Evolutionary conservation across 2,113 vertebrate genomes (phyloP), one percentile per base, ranked within the genome.

Genomic region (Pelecanus crispus): DNA sequence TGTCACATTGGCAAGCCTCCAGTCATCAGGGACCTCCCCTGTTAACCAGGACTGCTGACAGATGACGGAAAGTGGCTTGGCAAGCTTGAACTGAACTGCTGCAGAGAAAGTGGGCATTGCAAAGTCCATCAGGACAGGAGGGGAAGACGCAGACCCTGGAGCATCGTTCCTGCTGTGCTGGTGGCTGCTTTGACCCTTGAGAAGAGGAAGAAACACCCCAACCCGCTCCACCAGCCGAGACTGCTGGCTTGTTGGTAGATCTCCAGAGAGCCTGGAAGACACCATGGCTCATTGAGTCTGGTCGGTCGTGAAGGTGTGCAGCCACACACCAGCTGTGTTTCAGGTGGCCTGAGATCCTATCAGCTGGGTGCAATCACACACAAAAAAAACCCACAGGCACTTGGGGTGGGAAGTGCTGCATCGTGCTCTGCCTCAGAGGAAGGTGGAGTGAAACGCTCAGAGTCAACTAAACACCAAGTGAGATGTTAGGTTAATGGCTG

Each of bases 261-360:
- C 62, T 50, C 24, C 16, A 4, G 7, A 40, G 22, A 28, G 40
- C 34, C 40, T 74, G 50, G 61, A 40, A 29, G 71, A 34, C 61
- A n/a, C 29, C 9, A 3, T 5, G 9, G 50, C 19, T 49, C n/a
- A 3, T 20, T 0, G 4, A 19, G 42, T 1, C 9, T 1, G 6
- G 40, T 13, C 7, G 4, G 36, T 12, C 0, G 11, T 10, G 28
- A 26, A 20, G 58, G 38, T 22, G 31, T 4, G 34, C 25, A 11
- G 49, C 16, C 40, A 17, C 34, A 7, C 13, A 0, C 17, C 4
- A 2, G 25, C 56, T 11, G 32, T 16, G 50, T 9, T 66, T 65
- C n/a, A 49, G 71, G 1, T 3, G 40, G 34, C 20, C 70, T 11
- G 52, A 49, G 24, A 4, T 16, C 5, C 0, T 7, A 13, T 11